Conservation (phyloP, 2,888 invertebrate species). For the Escarpia spicata region DNA sequence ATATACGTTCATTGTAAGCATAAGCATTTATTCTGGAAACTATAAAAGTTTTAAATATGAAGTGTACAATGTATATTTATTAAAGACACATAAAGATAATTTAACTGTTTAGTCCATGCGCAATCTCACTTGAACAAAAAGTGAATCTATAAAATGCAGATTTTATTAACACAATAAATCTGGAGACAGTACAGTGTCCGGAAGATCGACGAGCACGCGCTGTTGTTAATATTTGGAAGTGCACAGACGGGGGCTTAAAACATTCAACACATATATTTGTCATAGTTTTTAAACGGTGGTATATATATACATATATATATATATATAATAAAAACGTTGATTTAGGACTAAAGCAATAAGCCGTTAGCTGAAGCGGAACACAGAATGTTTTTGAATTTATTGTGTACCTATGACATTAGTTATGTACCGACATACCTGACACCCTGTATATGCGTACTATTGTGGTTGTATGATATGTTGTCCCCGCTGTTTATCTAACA, state of each 20-base stretch:
- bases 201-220: neutral
- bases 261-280: neutral
- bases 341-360: neutral
- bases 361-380: too few species aligned
- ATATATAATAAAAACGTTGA: neutral
- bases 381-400: too few species aligned
- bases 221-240: neutral
- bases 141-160: too few species aligned
- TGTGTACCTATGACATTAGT: neutral
- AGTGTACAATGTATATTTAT: too few species aligned
- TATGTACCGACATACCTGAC: neutral
- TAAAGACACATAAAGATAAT: too few species aligned
- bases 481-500: neutral
- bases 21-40: too few species aligned
- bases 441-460: neutral
- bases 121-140: too few species aligned
- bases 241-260: neutral
- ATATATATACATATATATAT: slow-evolving; percentile 22
- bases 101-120: too few species aligned
- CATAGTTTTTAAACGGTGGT: neutral
- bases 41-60: too few species aligned
- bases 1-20: too few species aligned
- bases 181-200: neutral
- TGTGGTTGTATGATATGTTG: neutral
- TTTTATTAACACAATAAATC: too few species aligned